Evolutionary conservation across 2,797 vertebrate genomes (phyloP).

Genomic region (Cuniculus paca): DNA sequence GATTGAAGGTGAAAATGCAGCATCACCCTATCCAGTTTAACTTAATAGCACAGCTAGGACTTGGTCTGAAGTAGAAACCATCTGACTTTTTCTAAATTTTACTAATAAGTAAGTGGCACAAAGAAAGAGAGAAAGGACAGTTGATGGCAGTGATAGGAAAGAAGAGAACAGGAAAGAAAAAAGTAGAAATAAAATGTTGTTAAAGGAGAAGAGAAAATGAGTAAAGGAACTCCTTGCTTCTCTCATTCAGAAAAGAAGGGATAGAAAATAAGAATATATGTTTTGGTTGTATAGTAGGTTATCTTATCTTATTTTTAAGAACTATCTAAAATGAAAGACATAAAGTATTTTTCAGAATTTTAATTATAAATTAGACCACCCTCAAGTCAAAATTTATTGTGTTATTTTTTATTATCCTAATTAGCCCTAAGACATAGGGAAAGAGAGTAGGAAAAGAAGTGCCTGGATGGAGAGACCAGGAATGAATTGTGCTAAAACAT

Average conservation of each 20-base stretch:
- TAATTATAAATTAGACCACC: background rate
- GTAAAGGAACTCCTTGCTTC: fast-evolving
- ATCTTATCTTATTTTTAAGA: conserved; percentile 3
- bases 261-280: background rate
- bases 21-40: background rate
- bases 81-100: background rate
- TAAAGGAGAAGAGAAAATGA: background rate
- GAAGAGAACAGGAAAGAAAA: background rate
- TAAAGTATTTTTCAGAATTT: background rate
- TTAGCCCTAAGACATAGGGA: background rate
- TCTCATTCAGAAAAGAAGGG: background rate
- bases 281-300: background rate
- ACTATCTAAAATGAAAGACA: background rate
- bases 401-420: background rate
- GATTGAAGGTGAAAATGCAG: conserved; percentile 38
- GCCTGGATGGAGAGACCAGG: background rate
- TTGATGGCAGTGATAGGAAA: background rate
- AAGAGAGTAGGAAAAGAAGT: background rate
- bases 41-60: background rate
- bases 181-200: background rate
- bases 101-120: background rate
- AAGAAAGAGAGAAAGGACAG: background rate
- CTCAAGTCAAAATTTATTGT: background rate
- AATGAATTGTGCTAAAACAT: background rate
- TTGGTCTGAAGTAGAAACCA: background rate